A percentile compares a stretch with the other conserved stretches of the same genome.
These are phyloP conservation scores for Caerostris extrusa DNA, from an alignment of 1,140 invertebrate genomes.

Conservation along the genomic window DNA sequence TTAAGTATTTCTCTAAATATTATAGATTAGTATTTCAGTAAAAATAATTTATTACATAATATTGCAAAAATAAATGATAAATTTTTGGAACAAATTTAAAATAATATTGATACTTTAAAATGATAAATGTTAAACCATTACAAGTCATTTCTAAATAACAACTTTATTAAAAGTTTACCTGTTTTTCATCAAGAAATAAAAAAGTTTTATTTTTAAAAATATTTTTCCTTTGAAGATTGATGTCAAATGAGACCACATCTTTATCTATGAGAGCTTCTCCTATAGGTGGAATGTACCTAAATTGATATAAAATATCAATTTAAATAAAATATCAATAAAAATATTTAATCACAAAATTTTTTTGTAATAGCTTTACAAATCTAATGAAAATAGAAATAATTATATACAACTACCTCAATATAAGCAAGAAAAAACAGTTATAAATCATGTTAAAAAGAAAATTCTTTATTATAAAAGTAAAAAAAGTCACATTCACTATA, in stretches of 20 bases:
- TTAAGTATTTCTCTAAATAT: background rate
- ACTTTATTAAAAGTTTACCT: conserved; percentile 81
- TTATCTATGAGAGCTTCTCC: conserved; percentile 84
- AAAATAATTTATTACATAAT: background rate
- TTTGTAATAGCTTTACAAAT: too few relatives aligned
- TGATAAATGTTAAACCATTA: too few relatives aligned
- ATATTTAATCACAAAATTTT: too few relatives aligned
- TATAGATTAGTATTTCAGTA: background rate
- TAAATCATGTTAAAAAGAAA: too few relatives aligned
- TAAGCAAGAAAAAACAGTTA: too few relatives aligned
- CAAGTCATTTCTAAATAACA: background rate
- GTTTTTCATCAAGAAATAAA: conserved; percentile 85
- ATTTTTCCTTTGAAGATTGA: conserved; percentile 82
- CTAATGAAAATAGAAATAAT: too few relatives aligned
- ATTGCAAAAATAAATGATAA: background rate
- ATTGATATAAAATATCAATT: background rate
- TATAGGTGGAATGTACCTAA: conserved; percentile 83
- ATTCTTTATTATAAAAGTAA: background rate
- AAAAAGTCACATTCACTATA: background rate
- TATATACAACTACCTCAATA: too few relatives aligned
- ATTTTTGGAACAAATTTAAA: too few relatives aligned
- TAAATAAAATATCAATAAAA: too few relatives aligned
- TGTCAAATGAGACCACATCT: conserved; percentile 83
- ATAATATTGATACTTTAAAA: too few relatives aligned
- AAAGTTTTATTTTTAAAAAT: conserved; percentile 85